Evolutionary conservation across 2,113 vertebrate species (phyloP).

Genomic region (Perccottus glenii): DNA sequence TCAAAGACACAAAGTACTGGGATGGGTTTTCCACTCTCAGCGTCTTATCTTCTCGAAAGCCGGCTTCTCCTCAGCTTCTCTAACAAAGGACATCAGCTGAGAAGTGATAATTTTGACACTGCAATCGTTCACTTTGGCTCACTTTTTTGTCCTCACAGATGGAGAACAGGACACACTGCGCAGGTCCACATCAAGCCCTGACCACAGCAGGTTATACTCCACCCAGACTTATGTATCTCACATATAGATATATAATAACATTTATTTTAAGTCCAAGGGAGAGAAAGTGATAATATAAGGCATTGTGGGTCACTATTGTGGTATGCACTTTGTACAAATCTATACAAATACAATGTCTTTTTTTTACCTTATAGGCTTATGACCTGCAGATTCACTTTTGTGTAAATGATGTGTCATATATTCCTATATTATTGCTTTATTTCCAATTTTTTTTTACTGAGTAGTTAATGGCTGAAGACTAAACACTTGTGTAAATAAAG

Average conservation of each 20-base stretch:
- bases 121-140: slow-evolving; percentile 13
- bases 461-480: too few species aligned
- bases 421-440: too few species aligned
- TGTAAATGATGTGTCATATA: too few species aligned
- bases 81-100: slow-evolving; percentile 33
- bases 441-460: too few species aligned
- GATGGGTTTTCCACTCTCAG: slow-evolving; percentile 14
- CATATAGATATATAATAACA: too few species aligned
- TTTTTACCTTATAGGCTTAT: too few species aligned
- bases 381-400: too few species aligned
- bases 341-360: background rate
- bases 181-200: slow-evolving; percentile 78
- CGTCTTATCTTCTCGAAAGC: background rate
- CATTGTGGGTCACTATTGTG: too few species aligned
- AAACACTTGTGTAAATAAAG: too few species aligned
- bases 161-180: slow-evolving; percentile 69
- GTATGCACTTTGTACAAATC: background rate
- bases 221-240: too few species aligned
- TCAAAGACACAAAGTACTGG: slow-evolving; percentile 16
- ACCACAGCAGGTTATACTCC: slow-evolving; percentile 76
- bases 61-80: background rate
- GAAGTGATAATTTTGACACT: slow-evolving; percentile 38
- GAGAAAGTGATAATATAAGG: too few species aligned
- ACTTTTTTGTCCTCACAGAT: slow-evolving; percentile 57
- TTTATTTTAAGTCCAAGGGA: too few species aligned